Percentiles rank a stretch among this genome's conserved stretches.
Evolutionary conservation across 2,113 vertebrate species (phyloP).

Genomic region (Loxodonta africana): DNA sequence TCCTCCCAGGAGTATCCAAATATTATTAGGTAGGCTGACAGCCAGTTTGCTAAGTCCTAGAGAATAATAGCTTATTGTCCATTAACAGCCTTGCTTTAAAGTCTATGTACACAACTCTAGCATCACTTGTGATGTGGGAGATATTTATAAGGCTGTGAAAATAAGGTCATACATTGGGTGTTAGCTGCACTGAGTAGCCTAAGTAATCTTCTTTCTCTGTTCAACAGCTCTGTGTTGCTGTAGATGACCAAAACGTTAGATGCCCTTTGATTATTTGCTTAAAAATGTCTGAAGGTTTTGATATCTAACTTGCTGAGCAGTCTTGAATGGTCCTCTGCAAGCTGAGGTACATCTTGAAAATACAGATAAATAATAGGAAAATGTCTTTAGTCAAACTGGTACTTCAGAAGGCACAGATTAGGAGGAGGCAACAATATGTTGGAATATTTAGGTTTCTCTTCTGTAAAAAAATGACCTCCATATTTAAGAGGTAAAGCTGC

Average conservation of each 20-base stretch:
- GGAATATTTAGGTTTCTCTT: neutral
- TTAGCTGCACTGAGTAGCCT: constrained; percentile 71
- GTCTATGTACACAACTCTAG: constrained; percentile 78
- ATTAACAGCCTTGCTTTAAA: constrained; percentile 85
- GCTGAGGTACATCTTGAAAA: neutral
- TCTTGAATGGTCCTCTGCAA: neutral
- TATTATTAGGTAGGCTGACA: constrained; percentile 74
- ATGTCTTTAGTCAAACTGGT: constrained; percentile 36
- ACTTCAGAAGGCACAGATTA: constrained; percentile 35
- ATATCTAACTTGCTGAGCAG: constrained; percentile 42
- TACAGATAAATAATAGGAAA: neutral
- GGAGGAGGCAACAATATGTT: constrained; percentile 14
- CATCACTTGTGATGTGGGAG: constrained; percentile 78
- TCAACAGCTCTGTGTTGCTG: constrained; percentile 53
- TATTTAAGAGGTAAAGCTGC: constrained; percentile 57
- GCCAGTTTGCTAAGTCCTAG: constrained; percentile 82
- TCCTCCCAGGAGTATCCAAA: constrained; percentile 74
- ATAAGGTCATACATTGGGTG: constrained; percentile 79
- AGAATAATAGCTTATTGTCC: constrained; percentile 84
- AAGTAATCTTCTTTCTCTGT: constrained; percentile 75
- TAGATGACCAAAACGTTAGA: constrained; percentile 51
- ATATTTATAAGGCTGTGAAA: constrained; percentile 79
- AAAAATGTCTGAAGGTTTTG: constrained; percentile 48
- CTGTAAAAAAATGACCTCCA: constrained; percentile 52
- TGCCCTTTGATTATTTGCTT: neutral